Evolutionary conservation across 2,888 invertebrate species (phyloP).

Genomic region (Ochropleura leucogaster): DNA sequence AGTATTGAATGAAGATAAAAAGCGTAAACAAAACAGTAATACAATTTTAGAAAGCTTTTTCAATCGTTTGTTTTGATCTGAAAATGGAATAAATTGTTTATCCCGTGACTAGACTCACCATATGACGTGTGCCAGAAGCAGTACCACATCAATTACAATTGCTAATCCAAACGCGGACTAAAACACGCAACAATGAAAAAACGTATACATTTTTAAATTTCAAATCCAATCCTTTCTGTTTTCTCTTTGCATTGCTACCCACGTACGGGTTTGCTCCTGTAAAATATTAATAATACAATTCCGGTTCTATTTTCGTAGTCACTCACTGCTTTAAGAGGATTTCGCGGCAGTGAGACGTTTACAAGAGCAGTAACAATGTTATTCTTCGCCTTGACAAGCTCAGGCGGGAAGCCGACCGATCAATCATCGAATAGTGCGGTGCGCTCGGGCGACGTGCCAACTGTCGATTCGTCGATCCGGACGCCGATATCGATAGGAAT

Average conservation of each 20-base stretch:
- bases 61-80: conserved; percentile 15
- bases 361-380: conserved; percentile 88
- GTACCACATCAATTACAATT: conserved; percentile 57
- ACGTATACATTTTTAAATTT: conserved; percentile 59
- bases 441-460: conserved; percentile 68
- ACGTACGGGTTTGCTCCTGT: conserved; percentile 46
- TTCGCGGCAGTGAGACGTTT: conserved; percentile 84
- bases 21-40: conserved; percentile 29
- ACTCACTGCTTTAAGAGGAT: conserved; percentile 81
- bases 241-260: conserved; percentile 57
- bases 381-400: conserved; percentile 88
- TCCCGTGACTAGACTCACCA: conserved; percentile 29
- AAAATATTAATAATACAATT: conserved; percentile 70
- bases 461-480: conserved; percentile 72
- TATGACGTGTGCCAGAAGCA: conserved; percentile 25
- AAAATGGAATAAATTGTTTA: conserved; percentile 48
- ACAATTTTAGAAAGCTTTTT: conserved; percentile 21
- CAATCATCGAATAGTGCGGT: conserved; percentile 85
- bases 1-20: background rate
- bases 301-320: conserved; percentile 67
- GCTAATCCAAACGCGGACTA: conserved; percentile 56
- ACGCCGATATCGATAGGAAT: conserved; percentile 63
- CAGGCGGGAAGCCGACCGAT: conserved; percentile 81
- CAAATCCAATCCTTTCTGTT: conserved; percentile 59
- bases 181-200: conserved; percentile 45